A percentile compares a stretch with the other conserved stretches of the same genome.
phyloP scores from a whole-genome alignment of 2,113 vertebrate species.

The Lutjanus erythropterus region DNA sequence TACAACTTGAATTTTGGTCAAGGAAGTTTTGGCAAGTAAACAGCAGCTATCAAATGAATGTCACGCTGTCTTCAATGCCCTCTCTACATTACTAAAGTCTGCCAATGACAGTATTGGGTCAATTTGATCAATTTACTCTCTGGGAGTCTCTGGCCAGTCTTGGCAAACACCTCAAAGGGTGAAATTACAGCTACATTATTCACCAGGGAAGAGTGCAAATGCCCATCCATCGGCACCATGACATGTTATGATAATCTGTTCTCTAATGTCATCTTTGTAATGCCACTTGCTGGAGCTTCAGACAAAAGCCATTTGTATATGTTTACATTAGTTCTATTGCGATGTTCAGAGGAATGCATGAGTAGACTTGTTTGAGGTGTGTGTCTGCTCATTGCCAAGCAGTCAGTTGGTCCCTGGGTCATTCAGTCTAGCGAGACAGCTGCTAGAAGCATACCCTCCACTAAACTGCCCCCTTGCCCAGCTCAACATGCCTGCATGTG shows the following conservation, averaged over 20 bases:
- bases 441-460: constrained; percentile 48
- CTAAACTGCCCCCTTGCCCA: constrained; percentile 1
- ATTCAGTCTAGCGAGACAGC: constrained; percentile 54
- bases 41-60: neutral
- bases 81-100: constrained; percentile 28
- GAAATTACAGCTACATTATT: constrained; percentile 49
- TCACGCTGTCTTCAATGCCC: constrained; percentile 10
- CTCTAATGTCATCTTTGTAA: constrained; percentile 42
- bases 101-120: constrained; percentile 49
- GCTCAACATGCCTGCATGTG: constrained; percentile 32
- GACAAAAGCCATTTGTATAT: constrained; percentile 6
- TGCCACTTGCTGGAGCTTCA: constrained; percentile 32
- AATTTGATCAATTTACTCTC: constrained; percentile 55
- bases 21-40: neutral
- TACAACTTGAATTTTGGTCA: neutral
- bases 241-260: constrained; percentile 56
- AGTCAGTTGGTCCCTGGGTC: constrained; percentile 8
- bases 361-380: constrained; percentile 39
- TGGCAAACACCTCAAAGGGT: constrained; percentile 49
- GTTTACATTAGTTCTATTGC: constrained; percentile 17
- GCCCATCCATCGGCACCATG: constrained; percentile 31
- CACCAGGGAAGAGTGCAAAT: constrained; percentile 4
- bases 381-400: constrained; percentile 28
- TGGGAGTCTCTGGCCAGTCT: constrained; percentile 26
- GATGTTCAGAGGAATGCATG: constrained; percentile 30